These are phyloP conservation scores for Eupristina koningsbergeri DNA, from an alignment of 1,140 invertebrate genomes.

Conservation along the genomic window DNA sequence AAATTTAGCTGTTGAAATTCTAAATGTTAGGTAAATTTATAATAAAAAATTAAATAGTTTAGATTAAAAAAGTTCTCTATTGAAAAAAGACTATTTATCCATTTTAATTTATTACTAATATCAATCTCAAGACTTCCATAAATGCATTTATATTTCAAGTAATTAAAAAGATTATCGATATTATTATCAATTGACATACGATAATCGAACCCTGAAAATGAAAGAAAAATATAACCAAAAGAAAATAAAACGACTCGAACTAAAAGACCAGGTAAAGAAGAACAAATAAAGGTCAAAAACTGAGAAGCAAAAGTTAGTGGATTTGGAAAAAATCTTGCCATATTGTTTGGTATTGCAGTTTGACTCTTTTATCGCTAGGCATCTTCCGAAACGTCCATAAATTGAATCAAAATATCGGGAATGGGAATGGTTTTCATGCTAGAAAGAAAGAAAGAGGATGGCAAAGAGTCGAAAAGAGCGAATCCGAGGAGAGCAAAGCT, in stretches of 20 bases:
- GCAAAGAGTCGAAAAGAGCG: conserved; percentile 53
- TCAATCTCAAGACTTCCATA: not conserved
- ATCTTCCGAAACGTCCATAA: conserved; percentile 64
- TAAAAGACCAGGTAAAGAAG: conserved; percentile 7
- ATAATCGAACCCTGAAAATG: not conserved
- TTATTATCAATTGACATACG: not conserved
- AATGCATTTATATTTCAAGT: not conserved
- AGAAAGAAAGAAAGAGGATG: conserved; percentile 18
- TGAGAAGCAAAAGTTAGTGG: conserved; percentile 29
- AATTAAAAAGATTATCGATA: not conserved
- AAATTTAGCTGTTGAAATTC: too few relatives aligned
- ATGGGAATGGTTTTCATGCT: conserved; percentile 40
- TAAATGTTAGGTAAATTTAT: too few relatives aligned
- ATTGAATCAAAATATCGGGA: conserved; percentile 70
- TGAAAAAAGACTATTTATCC: not conserved
- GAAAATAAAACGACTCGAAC: not conserved
- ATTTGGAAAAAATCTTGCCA: conserved; percentile 50
- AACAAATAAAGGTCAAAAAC: not conserved
- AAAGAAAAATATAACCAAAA: conserved; percentile 5
- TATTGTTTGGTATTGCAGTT: conserved; percentile 52
- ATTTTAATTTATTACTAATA: not conserved
- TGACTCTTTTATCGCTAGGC: conserved; percentile 65
- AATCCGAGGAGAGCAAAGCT: conserved; percentile 56
- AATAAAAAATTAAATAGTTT: not conserved
- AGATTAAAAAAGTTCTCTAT: not conserved